phyloP scores from a whole-genome alignment of 1,140 invertebrate species.

The Brachionus calyciflorus region DNA sequence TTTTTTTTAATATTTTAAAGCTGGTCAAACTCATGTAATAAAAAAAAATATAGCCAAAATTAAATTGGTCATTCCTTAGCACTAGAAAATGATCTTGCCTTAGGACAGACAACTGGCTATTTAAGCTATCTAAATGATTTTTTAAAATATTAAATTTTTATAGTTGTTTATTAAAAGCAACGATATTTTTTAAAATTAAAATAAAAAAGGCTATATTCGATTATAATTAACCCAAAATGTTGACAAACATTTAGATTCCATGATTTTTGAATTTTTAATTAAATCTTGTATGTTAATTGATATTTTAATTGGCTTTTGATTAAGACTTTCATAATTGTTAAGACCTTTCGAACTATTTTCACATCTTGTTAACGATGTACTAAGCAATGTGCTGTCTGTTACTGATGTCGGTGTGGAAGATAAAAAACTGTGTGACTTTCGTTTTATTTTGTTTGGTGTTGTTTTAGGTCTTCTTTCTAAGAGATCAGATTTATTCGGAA shows the following conservation, averaged over 20 bases:
- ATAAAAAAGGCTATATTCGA: background rate
- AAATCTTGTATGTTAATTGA: background rate
- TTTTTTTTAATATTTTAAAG: no score
- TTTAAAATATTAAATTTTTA: no score
- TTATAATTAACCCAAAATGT: conserved; percentile 30
- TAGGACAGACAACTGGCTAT: no score
- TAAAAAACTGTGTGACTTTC: background rate
- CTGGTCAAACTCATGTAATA: no score
- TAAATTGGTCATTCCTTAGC: no score
- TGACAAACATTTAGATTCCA: conserved; percentile 5
- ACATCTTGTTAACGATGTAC: background rate
- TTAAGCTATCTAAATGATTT: no score
- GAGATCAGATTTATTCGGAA: background rate
- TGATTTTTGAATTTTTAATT: conserved; percentile 34
- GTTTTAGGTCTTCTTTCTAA: conserved; percentile 6
- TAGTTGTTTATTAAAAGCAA: no score
- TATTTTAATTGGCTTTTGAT: background rate
- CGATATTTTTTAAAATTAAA: no score
- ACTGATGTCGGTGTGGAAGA: background rate
- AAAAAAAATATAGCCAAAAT: no score
- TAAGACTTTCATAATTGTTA: background rate
- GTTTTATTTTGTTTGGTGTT: no score
- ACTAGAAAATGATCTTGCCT: no score
- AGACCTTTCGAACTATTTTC: background rate
- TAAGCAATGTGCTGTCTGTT: background rate